Conservation (phyloP, 1,140 invertebrate species). For the Aphaenogaster rudis region DNA sequence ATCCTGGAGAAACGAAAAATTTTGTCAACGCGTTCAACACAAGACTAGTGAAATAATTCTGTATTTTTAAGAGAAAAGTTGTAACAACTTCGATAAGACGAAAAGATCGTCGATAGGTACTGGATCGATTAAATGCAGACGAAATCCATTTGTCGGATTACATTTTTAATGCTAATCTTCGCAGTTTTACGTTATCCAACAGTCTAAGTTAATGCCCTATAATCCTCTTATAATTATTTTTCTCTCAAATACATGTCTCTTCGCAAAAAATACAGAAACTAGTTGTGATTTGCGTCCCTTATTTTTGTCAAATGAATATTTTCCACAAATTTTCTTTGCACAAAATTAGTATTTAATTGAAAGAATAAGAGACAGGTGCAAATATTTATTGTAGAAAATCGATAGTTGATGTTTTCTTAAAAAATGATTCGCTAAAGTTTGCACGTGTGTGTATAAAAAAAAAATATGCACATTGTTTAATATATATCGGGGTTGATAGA, state of each 20-base stretch:
- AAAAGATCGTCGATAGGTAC: background rate
- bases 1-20: background rate
- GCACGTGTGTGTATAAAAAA: no score
- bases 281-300: background rate
- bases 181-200: background rate
- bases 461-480: no score
- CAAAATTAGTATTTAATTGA: background rate
- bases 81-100: background rate
- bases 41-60: background rate
- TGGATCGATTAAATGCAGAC: background rate
- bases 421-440: background rate
- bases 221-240: background rate
- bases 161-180: conserved; percentile 1
- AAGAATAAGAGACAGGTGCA: background rate
- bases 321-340: background rate
- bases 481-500: background rate
- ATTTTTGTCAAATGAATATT: background rate
- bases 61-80: background rate
- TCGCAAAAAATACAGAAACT: background rate
- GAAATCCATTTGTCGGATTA: background rate
- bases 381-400: background rate
- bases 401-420: background rate
- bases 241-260: background rate
- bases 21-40: background rate
- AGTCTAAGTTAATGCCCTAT: background rate